A percentile compares a stretch with the other conserved stretches of the same genome.
Conservation (phyloP, 1,140 invertebrate genomes). For the Drosophila santomea region DNA sequence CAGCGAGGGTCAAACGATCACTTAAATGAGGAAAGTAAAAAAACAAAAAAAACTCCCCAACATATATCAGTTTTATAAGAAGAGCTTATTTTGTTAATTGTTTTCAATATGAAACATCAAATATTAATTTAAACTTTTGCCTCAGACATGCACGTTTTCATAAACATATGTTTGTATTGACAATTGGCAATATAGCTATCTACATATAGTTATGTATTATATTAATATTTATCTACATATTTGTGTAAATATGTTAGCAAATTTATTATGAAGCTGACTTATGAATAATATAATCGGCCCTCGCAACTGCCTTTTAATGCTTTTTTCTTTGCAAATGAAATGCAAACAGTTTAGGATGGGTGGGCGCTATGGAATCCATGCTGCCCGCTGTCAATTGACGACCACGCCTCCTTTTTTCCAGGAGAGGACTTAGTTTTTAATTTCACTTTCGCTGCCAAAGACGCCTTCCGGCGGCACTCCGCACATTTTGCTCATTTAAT, state of each 20-base stretch:
- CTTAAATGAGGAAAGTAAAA: neutral
- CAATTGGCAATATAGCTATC: neutral
- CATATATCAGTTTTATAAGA: too few species aligned
- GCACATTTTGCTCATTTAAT: slow-evolving; percentile 73
- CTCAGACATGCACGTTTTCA: too few species aligned
- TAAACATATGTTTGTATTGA: too few species aligned
- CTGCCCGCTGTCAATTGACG: slow-evolving; percentile 59
- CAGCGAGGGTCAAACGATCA: slow-evolving; percentile 11
- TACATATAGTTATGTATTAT: too few species aligned
- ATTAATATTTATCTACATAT: neutral
- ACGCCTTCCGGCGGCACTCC: slow-evolving; percentile 17
- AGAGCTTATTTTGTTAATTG: too few species aligned
- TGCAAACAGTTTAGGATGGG: slow-evolving; percentile 47
- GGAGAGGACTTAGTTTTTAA: slow-evolving; percentile 70
- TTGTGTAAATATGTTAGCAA: too few species aligned
- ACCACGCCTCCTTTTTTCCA: slow-evolving; percentile 42
- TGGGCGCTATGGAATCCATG: neutral
- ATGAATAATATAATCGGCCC: neutral
- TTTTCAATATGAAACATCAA: too few species aligned
- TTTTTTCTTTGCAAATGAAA: slow-evolving; percentile 57
- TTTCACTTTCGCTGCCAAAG: slow-evolving; percentile 63
- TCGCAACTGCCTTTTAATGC: slow-evolving; percentile 22
- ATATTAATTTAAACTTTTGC: too few species aligned
- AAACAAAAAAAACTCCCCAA: neutral
- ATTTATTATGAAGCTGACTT: too few species aligned